Evolutionary conservation across 2,888 invertebrate species (phyloP).

Genomic region (Tipula vernalis): DNA sequence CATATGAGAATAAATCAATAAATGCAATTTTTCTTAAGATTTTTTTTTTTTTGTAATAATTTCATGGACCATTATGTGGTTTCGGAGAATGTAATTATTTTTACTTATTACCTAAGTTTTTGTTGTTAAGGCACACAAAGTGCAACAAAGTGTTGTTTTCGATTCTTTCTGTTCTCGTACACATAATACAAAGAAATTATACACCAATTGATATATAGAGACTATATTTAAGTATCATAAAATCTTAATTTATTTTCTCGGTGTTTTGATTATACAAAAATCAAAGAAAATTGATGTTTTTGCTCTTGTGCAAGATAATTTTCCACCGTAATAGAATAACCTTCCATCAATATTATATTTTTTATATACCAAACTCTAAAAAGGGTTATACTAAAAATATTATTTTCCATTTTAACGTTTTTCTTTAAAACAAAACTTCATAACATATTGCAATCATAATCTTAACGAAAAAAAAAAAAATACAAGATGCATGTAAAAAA

Average conservation of each 20-base stretch:
- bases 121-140: slow-evolving; percentile 6
- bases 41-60: not conserved
- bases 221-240: slow-evolving; percentile 9
- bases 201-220: slow-evolving; percentile 8
- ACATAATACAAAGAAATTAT: not conserved
- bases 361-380: not conserved
- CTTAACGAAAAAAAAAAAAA: not conserved
- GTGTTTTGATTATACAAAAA: not conserved
- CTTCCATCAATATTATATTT: not conserved
- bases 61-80: not conserved
- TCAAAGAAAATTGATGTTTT: not conserved
- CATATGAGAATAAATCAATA: not conserved
- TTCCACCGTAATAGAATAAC: not conserved
- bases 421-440: not conserved
- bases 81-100: not conserved
- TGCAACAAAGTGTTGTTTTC: slow-evolving; percentile 5
- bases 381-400: not conserved
- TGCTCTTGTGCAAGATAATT: not conserved
- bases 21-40: not conserved
- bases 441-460: not conserved
- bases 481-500: not conserved
- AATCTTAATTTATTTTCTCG: not conserved
- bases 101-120: not conserved
- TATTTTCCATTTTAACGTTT: not conserved
- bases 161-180: not conserved